Evolutionary conservation across 2,113 vertebrate species (phyloP).

Genomic region (Chaetodon trifascialis): DNA sequence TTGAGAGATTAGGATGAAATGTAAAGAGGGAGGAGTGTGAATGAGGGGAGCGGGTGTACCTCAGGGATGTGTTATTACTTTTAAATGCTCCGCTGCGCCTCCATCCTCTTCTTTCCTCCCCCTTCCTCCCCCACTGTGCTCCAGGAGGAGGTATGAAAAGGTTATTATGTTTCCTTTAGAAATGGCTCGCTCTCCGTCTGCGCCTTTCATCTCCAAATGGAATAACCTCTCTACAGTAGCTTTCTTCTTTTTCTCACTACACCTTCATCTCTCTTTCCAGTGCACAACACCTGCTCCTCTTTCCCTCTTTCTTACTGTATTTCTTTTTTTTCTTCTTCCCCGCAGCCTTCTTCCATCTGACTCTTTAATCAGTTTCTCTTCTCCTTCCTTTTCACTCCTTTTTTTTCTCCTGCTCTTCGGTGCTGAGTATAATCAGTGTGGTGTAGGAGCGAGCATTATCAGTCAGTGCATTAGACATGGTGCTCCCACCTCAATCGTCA

Average conservation of each 20-base stretch:
- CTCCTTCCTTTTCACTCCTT: not conserved
- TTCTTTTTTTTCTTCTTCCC: not conserved
- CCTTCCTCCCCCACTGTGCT: constrained; percentile 56
- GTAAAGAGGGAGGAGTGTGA: constrained; percentile 54
- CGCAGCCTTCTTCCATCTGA: constrained; percentile 31
- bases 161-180: constrained; percentile 84
- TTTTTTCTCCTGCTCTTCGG: not conserved
- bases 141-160: constrained; percentile 78
- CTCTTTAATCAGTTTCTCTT: constrained; percentile 46
- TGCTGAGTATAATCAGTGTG: constrained; percentile 28
- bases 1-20: constrained; percentile 72
- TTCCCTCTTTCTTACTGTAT: constrained; percentile 6
- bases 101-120: constrained; percentile 3
- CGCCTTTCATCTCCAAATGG: constrained; percentile 80
- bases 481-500: constrained; percentile 21
- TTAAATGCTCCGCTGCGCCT: constrained; percentile 74
- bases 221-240: constrained; percentile 72
- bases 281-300: constrained; percentile 54
- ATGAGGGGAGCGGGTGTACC: constrained; percentile 53
- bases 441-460: constrained; percentile 35
- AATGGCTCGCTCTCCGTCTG: constrained; percentile 73
- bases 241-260: constrained; percentile 49
- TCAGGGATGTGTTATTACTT: constrained; percentile 81
- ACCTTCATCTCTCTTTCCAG: constrained; percentile 51
- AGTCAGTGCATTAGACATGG: constrained; percentile 20